Conservation (phyloP, 2,888 invertebrate species). For the Hecatera dysodea region DNA sequence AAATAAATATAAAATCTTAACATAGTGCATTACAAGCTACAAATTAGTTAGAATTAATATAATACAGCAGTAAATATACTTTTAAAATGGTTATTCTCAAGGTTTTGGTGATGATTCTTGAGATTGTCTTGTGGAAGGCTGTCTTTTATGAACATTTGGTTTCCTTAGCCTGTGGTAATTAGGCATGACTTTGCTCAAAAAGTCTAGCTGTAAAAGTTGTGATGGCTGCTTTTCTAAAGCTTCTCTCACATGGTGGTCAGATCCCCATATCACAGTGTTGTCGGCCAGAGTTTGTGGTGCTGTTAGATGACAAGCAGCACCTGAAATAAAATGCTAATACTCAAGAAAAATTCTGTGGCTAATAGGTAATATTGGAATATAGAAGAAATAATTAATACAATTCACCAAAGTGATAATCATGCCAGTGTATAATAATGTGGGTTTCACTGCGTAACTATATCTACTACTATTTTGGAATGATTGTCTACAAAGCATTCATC, state of each 20-base stretch:
- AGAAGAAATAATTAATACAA: not conserved
- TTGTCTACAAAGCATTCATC: no score
- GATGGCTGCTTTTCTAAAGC: slow-evolving; percentile 97
- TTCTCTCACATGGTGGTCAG: slow-evolving; percentile 95
- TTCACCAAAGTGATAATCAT: not conserved
- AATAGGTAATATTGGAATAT: not conserved
- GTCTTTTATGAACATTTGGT: slow-evolving; percentile 92
- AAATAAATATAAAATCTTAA: slow-evolving; percentile 61
- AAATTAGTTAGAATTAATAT: slow-evolving; percentile 47
- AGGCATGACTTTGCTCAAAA: slow-evolving; percentile 97
- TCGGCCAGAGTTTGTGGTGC: slow-evolving; percentile 95
- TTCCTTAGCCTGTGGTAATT: slow-evolving; percentile 98
- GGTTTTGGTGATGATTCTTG: slow-evolving; percentile 84
- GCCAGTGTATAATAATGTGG: not conserved
- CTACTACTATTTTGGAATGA: not conserved
- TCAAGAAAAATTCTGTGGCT: not conserved
- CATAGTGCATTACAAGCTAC: slow-evolving; percentile 50
- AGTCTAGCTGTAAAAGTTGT: slow-evolving; percentile 97
- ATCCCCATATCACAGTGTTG: slow-evolving; percentile 97
- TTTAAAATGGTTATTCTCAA: slow-evolving; percentile 57
- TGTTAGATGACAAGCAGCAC: slow-evolving; percentile 95
- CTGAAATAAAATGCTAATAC: slow-evolving; percentile 69
- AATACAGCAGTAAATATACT: slow-evolving; percentile 19
- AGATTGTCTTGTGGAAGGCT: slow-evolving; percentile 81
- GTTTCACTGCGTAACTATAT: not conserved